Base-by-base conservation (phyloP, 2,888 invertebrate genomes). In the Allygus modestus region DNA sequence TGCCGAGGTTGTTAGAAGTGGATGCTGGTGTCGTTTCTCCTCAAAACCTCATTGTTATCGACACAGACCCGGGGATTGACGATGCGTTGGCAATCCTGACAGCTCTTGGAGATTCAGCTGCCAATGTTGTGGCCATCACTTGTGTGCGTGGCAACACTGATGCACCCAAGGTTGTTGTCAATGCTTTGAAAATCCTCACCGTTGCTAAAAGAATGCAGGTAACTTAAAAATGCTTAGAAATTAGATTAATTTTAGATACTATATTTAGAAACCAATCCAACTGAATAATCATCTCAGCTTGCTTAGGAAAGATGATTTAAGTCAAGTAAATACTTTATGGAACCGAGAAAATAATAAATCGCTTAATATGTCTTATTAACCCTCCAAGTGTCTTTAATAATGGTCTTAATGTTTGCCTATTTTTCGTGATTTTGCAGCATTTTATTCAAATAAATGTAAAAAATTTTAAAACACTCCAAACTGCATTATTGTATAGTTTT, bases 61-160 rank as follows among this genome's bases (percentile, higher is more conserved):
- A 92, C 87, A 90, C 91, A 0, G 92, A 92, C 86, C 90, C 91
- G 0, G 92, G 92, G 0, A 89, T 89, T 0, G 92, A 92, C 85
- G 92, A 92, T 87, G 92, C 92, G 0, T 83, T 89, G 65, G 92
- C 91, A 0, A 89, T 92, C 81, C 87, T 92, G 51, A 86, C 92
- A 51, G 88, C 90, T 2, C 86, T 92, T 88, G 17, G 87, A 88
- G 84, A 71, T 43, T 33, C 86, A 87, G 0, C 17, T 0, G 89
- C 90, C 7, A 89, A 92, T 75, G 88, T 93, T 5, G 65, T 93
- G 0, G 93, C 91, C n/a, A 91, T 94, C 75, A 93, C 93, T 0
- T 92, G 92, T 86, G 91, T 91, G 0, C 90, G 91, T 65, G 93
- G 94, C 1, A 93, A 93, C 87, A 91, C 92, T 0, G 86, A 88